These are phyloP conservation scores for Psilanteris sp. DNA, from an alignment of 1,140 invertebrate genomes.

Conservation along the genomic window DNA sequence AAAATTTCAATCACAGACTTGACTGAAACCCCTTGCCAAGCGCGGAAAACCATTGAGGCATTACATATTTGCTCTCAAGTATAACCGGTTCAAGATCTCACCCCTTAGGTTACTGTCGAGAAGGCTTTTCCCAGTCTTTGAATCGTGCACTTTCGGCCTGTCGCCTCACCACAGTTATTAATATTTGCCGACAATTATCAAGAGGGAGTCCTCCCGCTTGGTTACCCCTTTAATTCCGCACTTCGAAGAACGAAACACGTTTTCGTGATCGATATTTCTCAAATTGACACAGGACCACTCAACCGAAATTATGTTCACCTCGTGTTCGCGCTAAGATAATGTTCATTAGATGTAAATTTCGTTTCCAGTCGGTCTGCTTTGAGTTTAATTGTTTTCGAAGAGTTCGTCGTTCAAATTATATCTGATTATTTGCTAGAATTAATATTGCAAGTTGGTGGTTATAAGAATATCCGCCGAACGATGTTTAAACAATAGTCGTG, in stretches of 20 bases:
- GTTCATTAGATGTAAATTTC: slow-evolving; percentile 54
- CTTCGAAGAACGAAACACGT: slow-evolving; percentile 72
- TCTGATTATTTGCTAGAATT: neutral
- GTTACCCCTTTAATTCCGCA: slow-evolving; percentile 76
- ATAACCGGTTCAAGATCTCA: slow-evolving; percentile 76
- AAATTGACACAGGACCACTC: slow-evolving; percentile 54
- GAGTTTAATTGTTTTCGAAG: slow-evolving; percentile 15
- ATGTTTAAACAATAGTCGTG: too few species aligned
- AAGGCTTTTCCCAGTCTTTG: slow-evolving; percentile 70
- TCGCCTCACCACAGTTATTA: slow-evolving; percentile 76
- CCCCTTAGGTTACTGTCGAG: slow-evolving; percentile 66
- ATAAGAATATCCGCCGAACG: too few species aligned
- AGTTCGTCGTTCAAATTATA: slow-evolving; percentile 8
- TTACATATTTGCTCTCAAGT: slow-evolving; percentile 80
- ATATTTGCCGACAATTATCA: slow-evolving; percentile 80
- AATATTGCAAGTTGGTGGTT: too few species aligned
- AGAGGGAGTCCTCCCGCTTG: slow-evolving; percentile 61
- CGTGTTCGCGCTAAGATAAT: slow-evolving; percentile 36
- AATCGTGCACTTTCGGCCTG: slow-evolving; percentile 63
- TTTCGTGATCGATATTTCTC: slow-evolving; percentile 61
- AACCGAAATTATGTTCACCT: slow-evolving; percentile 38
- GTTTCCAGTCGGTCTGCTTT: slow-evolving; percentile 13
- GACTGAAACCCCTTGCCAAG: slow-evolving; percentile 65
- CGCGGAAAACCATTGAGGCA: slow-evolving; percentile 78
- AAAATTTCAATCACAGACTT: slow-evolving; percentile 78